phyloP scores from a whole-genome alignment of 2,797 vertebrate species.

The Sphenopsis melanotis region DNA sequence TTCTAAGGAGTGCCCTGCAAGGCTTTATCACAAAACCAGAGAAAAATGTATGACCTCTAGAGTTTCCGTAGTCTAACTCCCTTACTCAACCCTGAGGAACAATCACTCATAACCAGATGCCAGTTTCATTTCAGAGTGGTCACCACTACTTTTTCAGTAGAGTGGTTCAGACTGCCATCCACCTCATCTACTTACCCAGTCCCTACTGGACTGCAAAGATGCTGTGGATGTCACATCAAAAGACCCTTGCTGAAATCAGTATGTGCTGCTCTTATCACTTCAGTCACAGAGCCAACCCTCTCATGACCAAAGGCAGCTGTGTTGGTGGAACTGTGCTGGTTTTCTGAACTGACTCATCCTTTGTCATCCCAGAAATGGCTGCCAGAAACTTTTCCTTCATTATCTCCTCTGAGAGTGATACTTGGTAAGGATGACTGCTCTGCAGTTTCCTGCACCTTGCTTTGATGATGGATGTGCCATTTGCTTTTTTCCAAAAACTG shows the following conservation, averaged over 20 bases:
- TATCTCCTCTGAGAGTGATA: neutral
- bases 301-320: neutral
- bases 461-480: neutral
- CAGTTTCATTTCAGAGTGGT: neutral
- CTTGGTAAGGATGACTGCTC: neutral
- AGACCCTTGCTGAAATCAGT: neutral
- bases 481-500: neutral
- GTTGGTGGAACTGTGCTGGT: neutral
- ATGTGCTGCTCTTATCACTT: neutral
- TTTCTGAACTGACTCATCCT: neutral
- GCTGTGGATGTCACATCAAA: neutral
- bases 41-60: neutral
- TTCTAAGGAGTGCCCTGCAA: neutral
- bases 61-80: neutral
- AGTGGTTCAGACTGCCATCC: neutral
- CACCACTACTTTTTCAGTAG: neutral
- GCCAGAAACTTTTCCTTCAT: neutral
- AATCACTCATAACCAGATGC: neutral
- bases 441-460: neutral
- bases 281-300: neutral
- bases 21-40: neutral
- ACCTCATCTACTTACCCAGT: neutral
- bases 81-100: neutral
- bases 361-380: neutral
- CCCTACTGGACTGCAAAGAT: neutral